Evolutionary conservation across 2,888 invertebrate genomes (phyloP).

Genomic region (Sphinx pinastri): DNA sequence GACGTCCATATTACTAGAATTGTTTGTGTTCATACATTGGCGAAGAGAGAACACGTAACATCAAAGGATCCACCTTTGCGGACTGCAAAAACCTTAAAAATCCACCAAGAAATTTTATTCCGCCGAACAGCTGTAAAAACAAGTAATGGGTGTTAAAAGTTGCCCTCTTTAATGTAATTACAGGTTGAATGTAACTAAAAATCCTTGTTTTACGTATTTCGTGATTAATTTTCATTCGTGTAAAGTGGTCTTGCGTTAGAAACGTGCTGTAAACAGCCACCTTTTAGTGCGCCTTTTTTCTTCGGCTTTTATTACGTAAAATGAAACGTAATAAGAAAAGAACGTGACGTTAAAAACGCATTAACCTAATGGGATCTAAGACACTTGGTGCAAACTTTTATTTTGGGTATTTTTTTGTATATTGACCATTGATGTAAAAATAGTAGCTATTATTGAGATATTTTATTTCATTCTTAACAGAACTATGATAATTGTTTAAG

Average conservation of each 20-base stretch:
- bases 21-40: no score
- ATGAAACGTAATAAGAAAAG: constrained; percentile 23
- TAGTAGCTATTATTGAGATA: no score
- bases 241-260: constrained; percentile 33
- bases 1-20: no score
- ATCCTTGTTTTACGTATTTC: constrained; percentile 19
- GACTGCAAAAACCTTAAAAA: neutral
- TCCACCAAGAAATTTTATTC: neutral
- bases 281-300: constrained; percentile 38
- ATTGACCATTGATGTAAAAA: no score
- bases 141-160: constrained; percentile 3
- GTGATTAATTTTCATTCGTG: constrained; percentile 26
- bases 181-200: constrained; percentile 5
- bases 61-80: no score
- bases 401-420: neutral
- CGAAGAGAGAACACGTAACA: no score
- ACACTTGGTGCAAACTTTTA: neutral
- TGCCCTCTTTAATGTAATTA: constrained; percentile 16
- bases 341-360: constrained; percentile 12
- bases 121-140: neutral
- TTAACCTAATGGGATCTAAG: constrained; percentile 10
- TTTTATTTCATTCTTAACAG: no score
- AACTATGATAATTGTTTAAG: no score
- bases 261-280: constrained; percentile 42
- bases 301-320: constrained; percentile 35